phyloP scores from a whole-genome alignment of 2,888 invertebrate genomes.

The Kryphioiulus occultus region DNA sequence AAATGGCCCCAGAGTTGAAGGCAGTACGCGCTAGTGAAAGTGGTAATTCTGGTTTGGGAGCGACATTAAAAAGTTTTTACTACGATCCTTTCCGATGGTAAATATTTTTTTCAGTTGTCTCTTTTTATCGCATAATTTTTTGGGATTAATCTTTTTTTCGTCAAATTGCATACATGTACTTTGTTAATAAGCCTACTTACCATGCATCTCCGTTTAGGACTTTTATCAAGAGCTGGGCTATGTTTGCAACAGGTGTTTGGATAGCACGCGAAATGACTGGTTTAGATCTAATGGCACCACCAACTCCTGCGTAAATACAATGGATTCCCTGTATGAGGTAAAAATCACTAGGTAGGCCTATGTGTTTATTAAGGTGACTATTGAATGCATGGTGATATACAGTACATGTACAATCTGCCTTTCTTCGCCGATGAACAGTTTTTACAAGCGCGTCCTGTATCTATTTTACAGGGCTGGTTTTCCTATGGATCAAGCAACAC shows the following conservation, averaged over 20 bases:
- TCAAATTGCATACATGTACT: background rate
- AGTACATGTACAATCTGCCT: background rate
- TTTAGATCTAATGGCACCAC: slow-evolving; percentile 52
- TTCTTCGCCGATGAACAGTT: background rate
- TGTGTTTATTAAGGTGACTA: background rate
- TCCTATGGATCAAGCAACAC: background rate
- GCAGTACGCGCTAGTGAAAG: background rate
- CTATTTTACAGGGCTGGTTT: background rate
- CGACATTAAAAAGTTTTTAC: slow-evolving; percentile 46
- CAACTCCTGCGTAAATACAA: background rate
- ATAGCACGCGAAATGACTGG: slow-evolving; percentile 53
- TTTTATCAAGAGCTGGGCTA: slow-evolving; percentile 52
- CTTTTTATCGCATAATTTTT: background rate
- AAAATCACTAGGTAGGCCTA: background rate
- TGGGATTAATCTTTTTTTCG: background rate
- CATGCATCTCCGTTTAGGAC: slow-evolving; percentile 47
- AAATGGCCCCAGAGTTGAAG: slow-evolving; percentile 39
- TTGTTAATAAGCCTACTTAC: background rate
- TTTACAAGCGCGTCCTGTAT: background rate
- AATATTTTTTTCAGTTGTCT: background rate
- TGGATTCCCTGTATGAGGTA: background rate
- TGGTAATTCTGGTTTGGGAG: background rate
- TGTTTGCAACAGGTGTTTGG: slow-evolving; percentile 53
- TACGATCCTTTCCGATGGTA: slow-evolving; percentile 49
- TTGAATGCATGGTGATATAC: background rate